phyloP scores from a whole-genome alignment of 2,797 vertebrate species.

The Channallabes apus region DNA sequence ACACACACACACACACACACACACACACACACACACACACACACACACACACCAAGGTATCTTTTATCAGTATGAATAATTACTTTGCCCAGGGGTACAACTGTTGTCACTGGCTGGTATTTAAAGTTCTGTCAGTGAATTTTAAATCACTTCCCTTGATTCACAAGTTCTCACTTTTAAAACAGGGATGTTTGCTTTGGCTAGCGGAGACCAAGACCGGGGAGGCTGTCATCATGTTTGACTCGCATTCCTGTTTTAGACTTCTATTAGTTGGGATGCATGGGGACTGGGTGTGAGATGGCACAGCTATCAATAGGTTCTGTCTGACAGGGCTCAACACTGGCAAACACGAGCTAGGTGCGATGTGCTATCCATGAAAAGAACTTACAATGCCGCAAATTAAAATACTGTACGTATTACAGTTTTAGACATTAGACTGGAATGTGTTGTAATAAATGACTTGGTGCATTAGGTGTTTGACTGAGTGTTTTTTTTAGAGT shows the following conservation, averaged over 20 bases:
- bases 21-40: slow-evolving; percentile 31
- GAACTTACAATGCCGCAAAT: background rate
- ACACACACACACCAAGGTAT: slow-evolving; percentile 58
- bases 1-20: slow-evolving; percentile 55
- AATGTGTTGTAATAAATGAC: background rate
- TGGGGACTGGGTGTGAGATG: slow-evolving; percentile 32
- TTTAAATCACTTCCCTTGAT: slow-evolving; percentile 69
- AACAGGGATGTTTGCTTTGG: slow-evolving; percentile 70
- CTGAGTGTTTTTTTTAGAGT: background rate
- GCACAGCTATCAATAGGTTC: slow-evolving; percentile 40
- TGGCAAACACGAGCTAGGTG: background rate
- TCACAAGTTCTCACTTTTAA: slow-evolving; percentile 62
- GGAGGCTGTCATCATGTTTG: slow-evolving; percentile 40
- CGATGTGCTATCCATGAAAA: slow-evolving; percentile 3
- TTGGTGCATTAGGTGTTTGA: background rate
- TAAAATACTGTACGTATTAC: background rate
- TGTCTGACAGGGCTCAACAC: slow-evolving; percentile 38
- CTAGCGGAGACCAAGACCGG: slow-evolving; percentile 37
- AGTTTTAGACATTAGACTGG: background rate
- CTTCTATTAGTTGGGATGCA: slow-evolving; percentile 36
- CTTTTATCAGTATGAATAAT: slow-evolving; percentile 74
- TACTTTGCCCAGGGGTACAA: slow-evolving; percentile 75
- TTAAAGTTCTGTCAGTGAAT: slow-evolving; percentile 76
- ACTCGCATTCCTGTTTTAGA: slow-evolving; percentile 38
- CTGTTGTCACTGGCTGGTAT: slow-evolving; percentile 75